A percentile compares a stretch with the other conserved stretches of the same genome.
Evolutionary conservation across 1,140 invertebrate genomes (phyloP).

Genomic region (Leguminivora glycinivorella): DNA sequence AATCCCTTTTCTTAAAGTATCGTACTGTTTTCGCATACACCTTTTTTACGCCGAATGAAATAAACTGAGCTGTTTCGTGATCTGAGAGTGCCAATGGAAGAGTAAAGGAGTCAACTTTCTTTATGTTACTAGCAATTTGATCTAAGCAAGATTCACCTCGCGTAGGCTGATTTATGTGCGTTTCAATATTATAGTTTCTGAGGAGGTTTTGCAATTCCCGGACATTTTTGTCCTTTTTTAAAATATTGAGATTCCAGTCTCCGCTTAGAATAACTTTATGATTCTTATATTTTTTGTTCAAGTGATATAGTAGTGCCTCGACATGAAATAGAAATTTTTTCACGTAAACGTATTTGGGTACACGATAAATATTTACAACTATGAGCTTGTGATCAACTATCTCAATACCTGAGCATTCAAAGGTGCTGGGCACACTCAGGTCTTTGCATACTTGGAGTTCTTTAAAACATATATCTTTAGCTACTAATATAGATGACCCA

Average conservation of each 20-base stretch:
- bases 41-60: not conserved
- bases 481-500: not conserved
- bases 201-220: slow-evolving; percentile 30
- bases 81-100: slow-evolving; percentile 32
- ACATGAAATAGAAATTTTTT: not conserved
- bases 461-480: not conserved
- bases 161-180: slow-evolving; percentile 33
- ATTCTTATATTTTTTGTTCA: not conserved
- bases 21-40: not conserved
- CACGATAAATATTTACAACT: not conserved
- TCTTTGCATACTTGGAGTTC: not conserved
- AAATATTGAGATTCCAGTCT: slow-evolving; percentile 34
- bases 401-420: not conserved
- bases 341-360: not conserved
- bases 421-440: not conserved
- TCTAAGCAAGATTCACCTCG: slow-evolving; percentile 34
- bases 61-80: slow-evolving; percentile 27
- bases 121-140: slow-evolving; percentile 31
- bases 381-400: not conserved
- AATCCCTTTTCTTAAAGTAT: not conserved
- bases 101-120: slow-evolving; percentile 25
- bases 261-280: slow-evolving; percentile 32
- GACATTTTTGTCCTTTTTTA: slow-evolving; percentile 29
- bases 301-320: not conserved
- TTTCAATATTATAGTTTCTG: slow-evolving; percentile 30